phyloP scores from a whole-genome alignment of 2,113 vertebrate genomes.

The Hystrix brachyura region DNA sequence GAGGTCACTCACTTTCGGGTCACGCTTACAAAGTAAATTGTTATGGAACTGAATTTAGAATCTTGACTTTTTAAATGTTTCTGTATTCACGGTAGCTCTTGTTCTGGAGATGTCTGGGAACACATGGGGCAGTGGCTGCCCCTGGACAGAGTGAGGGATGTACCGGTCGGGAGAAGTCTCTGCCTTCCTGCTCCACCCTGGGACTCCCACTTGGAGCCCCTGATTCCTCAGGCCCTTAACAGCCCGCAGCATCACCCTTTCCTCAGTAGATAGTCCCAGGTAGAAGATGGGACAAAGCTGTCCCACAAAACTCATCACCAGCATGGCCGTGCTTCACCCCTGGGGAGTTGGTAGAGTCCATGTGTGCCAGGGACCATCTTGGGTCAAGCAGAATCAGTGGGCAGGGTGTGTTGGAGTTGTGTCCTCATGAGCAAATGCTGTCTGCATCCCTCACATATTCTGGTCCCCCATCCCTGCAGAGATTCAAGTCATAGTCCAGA shows the following conservation, averaged over 20 bases:
- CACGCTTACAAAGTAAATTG: background rate
- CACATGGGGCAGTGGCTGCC: too few relatives aligned
- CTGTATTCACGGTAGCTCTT: background rate
- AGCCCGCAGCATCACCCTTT: accelerated
- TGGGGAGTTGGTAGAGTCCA: background rate
- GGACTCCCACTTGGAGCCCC: background rate
- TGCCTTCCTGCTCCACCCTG: accelerated
- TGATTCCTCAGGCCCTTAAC: background rate
- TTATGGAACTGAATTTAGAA: background rate
- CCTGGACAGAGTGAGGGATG: background rate
- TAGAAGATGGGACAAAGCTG: background rate
- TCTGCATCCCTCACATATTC: background rate
- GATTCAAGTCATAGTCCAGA: background rate
- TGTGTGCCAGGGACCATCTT: too few relatives aligned
- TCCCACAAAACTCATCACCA: too few relatives aligned
- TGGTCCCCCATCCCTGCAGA: background rate
- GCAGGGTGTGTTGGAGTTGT: background rate
- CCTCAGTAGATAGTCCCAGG: background rate
- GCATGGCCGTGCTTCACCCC: accelerated
- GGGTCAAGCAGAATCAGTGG: background rate
- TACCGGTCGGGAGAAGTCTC: background rate
- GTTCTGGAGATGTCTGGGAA: background rate
- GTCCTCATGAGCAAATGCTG: background rate
- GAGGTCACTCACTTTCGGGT: too few relatives aligned
- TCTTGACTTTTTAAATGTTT: background rate